These are phyloP conservation scores for Tiliacea aurago DNA, from an alignment of 2,888 invertebrate genomes.

Conservation along the genomic window DNA sequence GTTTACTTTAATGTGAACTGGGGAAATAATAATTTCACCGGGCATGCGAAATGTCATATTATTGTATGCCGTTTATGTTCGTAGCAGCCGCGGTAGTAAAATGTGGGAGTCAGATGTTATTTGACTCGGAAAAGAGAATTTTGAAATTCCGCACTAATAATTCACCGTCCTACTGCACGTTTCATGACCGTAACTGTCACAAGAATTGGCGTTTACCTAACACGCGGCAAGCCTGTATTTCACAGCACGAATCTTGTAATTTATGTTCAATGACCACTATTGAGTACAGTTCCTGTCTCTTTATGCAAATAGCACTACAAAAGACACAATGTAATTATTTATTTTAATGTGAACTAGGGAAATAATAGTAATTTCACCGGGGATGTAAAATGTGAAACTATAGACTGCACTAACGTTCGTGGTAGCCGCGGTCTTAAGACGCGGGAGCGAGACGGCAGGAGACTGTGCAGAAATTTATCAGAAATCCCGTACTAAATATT, in stretches of 20 bases:
- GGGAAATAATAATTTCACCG: background rate
- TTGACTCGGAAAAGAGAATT: no score
- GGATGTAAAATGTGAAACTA: background rate
- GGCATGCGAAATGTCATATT: background rate
- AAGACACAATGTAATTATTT: slow-evolving; percentile 48
- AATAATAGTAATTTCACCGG: background rate
- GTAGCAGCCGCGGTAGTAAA: no score
- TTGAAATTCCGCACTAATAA: no score
- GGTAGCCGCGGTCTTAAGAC: background rate
- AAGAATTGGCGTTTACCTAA: no score
- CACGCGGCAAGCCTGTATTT: slow-evolving; percentile 21
- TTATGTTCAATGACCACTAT: slow-evolving; percentile 57
- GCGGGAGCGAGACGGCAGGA: background rate
- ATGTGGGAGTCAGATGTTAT: no score
- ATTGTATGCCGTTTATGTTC: no score
- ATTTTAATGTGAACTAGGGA: slow-evolving; percentile 32
- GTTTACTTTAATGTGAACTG: slow-evolving; percentile 46
- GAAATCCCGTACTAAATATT: background rate
- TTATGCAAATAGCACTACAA: slow-evolving; percentile 57
- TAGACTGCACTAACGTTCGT: no score
- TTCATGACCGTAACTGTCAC: no score
- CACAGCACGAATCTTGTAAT: slow-evolving; percentile 51
- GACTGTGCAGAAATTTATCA: background rate
- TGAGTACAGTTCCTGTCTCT: slow-evolving; percentile 57
- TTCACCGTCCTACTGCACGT: no score